These are phyloP conservation scores for Tinea pellionella DNA, from an alignment of 2,888 invertebrate species.

Conservation along the genomic window DNA sequence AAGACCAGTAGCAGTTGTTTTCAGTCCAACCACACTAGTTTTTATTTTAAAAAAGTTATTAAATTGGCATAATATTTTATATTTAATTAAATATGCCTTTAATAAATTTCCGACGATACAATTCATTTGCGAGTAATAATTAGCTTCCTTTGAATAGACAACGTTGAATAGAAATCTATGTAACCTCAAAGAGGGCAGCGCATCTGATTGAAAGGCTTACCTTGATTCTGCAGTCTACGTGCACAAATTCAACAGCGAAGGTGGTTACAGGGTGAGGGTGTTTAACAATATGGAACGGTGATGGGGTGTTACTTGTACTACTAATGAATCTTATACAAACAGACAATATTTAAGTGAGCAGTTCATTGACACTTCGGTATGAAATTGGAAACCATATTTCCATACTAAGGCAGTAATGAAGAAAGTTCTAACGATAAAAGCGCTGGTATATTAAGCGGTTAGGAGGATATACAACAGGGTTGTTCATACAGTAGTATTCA, in stretches of 20 bases:
- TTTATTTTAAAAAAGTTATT: no score
- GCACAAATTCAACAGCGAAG: constrained; percentile 20
- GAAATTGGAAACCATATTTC: no score
- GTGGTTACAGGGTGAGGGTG: background rate
- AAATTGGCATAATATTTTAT: no score
- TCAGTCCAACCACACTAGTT: no score
- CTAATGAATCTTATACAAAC: background rate
- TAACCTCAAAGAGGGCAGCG: constrained; percentile 22
- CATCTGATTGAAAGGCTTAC: constrained; percentile 51
- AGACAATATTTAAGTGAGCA: no score
- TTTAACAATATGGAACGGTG: background rate
- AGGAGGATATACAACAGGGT: background rate
- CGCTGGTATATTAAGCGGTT: background rate
- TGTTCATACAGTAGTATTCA: background rate
- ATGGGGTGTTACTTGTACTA: background rate
- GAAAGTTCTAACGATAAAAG: background rate
- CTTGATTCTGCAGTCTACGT: constrained; percentile 40
- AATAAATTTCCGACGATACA: no score
- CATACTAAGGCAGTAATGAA: background rate
- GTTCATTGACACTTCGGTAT: no score
- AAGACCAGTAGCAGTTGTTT: no score
- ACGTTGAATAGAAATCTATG: background rate
- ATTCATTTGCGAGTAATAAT: background rate
- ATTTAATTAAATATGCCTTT: no score
- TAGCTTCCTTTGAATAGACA: background rate